Conservation (phyloP, 2,888 invertebrate species). For the Lordiphosa fenestrarum region DNA sequence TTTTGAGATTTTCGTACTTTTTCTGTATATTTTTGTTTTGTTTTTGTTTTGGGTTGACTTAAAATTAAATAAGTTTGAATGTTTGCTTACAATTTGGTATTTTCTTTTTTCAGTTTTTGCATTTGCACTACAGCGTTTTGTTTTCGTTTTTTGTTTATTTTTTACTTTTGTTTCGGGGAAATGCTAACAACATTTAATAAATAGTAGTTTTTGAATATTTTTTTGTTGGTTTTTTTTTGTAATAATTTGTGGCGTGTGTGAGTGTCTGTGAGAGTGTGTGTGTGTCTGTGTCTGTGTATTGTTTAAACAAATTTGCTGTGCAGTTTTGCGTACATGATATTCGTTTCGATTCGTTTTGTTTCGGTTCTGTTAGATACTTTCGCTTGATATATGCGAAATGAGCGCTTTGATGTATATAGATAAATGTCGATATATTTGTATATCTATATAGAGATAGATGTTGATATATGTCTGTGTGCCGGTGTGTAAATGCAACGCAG, state of each 20-base stretch:
- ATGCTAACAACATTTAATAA: slow-evolving; percentile 77
- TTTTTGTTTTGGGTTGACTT: slow-evolving; percentile 56
- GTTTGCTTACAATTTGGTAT: slow-evolving; percentile 51
- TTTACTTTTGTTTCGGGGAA: slow-evolving; percentile 40
- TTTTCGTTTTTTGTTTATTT: slow-evolving; percentile 36
- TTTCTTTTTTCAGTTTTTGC: slow-evolving; percentile 22
- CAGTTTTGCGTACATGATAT: slow-evolving; percentile 43
- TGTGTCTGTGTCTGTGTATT: slow-evolving; percentile 22
- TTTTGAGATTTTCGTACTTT: slow-evolving; percentile 39
- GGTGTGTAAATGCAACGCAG: slow-evolving; percentile 64
- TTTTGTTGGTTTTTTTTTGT: slow-evolving; percentile 32
- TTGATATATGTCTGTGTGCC: slow-evolving; percentile 26
- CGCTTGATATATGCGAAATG: slow-evolving; percentile 46
- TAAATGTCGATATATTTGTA: slow-evolving; percentile 15
- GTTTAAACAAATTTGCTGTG: slow-evolving; percentile 50
- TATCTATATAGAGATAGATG: slow-evolving; percentile 16
- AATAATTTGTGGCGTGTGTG: slow-evolving; percentile 59
- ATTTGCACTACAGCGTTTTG: slow-evolving; percentile 69
- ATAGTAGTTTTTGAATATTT: slow-evolving; percentile 57
- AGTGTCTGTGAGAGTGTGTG: slow-evolving; percentile 43
- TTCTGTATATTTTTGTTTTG: slow-evolving; percentile 34
- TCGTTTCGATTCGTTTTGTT: slow-evolving; percentile 24
- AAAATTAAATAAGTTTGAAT: slow-evolving; percentile 68
- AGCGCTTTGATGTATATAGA: slow-evolving; percentile 31
- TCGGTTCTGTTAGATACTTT: slow-evolving; percentile 56